phyloP scores from a whole-genome alignment of 2,888 invertebrate genomes.

The Punctoribates punctum region DNA sequence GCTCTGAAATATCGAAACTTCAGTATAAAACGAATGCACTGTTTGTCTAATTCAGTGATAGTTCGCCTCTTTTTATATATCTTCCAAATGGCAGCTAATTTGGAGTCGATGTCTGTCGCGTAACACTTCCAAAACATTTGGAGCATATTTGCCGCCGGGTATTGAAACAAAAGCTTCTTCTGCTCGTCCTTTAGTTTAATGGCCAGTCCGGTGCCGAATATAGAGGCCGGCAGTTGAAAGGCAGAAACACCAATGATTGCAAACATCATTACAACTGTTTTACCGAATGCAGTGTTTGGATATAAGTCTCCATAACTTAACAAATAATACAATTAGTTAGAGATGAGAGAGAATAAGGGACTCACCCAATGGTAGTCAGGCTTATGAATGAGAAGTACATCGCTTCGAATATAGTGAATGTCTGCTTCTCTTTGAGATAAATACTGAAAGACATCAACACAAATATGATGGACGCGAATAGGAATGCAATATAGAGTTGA shows the following conservation, averaged over 20 bases:
- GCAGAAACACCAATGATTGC: not conserved
- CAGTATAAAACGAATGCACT: not conserved
- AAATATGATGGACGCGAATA: not conserved
- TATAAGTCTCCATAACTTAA: conserved; percentile 1
- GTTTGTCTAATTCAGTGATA: conserved; percentile 6
- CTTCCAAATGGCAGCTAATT: not conserved
- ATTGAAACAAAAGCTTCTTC: not conserved
- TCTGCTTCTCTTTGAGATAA: not conserved
- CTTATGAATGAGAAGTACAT: conserved; percentile 13
- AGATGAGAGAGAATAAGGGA: not conserved
- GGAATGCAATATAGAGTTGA: conserved; percentile 9
- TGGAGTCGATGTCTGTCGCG: not conserved
- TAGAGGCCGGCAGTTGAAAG: not conserved
- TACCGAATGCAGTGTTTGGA: too few species aligned
- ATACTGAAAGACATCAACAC: not conserved
- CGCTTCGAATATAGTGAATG: too few species aligned
- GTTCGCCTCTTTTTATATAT: too few species aligned
- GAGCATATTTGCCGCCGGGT: conserved; percentile 13
- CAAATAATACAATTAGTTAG: too few species aligned
- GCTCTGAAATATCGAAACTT: not conserved
- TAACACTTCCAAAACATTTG: conserved; percentile 20
- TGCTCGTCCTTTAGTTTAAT: not conserved
- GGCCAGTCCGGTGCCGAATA: conserved; percentile 24
- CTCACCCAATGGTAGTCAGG: conserved; percentile 17
- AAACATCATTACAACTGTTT: not conserved